Evolutionary conservation across 2,888 invertebrate species (phyloP).

Genomic region (Paralinhomoeus sp.): DNA sequence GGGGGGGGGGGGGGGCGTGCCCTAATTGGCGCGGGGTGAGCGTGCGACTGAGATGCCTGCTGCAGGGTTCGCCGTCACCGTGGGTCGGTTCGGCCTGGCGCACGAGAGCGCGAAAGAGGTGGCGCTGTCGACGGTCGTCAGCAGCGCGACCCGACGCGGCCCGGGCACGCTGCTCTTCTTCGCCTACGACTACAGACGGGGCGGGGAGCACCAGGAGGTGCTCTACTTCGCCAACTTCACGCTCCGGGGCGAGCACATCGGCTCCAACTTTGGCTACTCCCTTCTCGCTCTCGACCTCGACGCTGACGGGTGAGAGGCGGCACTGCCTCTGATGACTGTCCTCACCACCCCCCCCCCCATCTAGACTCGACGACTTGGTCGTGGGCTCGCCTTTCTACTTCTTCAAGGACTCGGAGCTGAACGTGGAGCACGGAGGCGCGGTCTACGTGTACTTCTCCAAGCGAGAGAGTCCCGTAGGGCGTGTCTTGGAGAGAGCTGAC

Average conservation of each 20-base stretch:
- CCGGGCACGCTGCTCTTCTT: conserved; percentile 21
- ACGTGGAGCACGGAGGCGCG: conserved; percentile 54
- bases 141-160: conserved; percentile 19
- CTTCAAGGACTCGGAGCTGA: conserved; percentile 27
- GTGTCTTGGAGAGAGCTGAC: not conserved
- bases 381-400: conserved; percentile 88
- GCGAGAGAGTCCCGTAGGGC: not conserved
- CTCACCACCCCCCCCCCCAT: not conserved
- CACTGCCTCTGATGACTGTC: conserved; percentile 15
- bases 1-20: too few relatives aligned
- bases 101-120: conserved; percentile 15
- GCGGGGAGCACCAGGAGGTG: conserved; percentile 1
- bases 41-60: too few relatives aligned
- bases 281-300: conserved; percentile 70
- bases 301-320: conserved; percentile 50
- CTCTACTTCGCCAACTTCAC: conserved; percentile 31
- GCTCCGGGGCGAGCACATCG: conserved; percentile 69
- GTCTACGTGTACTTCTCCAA: conserved; percentile 54
- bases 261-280: conserved; percentile 83
- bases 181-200: not conserved
- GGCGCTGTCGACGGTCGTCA: conserved; percentile 19
- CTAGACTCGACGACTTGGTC: conserved; percentile 42
- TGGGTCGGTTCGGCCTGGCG: conserved; percentile 19
- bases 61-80: conserved; percentile 19
- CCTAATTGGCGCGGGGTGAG: too few relatives aligned